Evolutionary conservation across 2,797 vertebrate genomes (phyloP), one percentile per base, ranked within the genome.

Genomic region (Centropyge bicolor): DNA sequence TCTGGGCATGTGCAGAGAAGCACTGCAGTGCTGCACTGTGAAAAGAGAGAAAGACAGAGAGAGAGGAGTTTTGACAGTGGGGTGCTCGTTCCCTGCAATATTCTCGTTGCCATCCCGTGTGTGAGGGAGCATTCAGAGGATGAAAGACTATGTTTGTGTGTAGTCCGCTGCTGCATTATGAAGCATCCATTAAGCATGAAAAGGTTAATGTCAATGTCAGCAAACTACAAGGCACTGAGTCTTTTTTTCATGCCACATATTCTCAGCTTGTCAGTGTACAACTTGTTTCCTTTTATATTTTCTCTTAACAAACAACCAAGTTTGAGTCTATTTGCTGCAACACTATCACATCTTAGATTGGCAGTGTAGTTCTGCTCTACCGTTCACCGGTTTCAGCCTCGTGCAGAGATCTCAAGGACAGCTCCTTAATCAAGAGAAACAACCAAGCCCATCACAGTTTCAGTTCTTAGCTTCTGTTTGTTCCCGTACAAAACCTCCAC

Each of bases 1-100:
- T 91, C 89, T 94, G 94, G 91, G 91, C 93, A 94, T 93, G 93
- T 94, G 94, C 91, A 93, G 92, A 90, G 82, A 78, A 20, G 74
- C 91, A 94, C 92, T 92, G 94, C 93, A 90, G 90, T 92, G 91
- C 90, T 89, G 92, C 88, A 86, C 86, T 62, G 67, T 67, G 82
- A 69, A 63, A 48, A 80, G 80, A 83, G 81, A 84, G 81, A 75
- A 38, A 88, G 87, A 85, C 49, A 80, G 70, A 84, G 81, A 78
- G 82, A 83, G 76, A 76, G 74, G 86, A 89, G 82, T 85, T 84
- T 69, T 81, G 85, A 88, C 84, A 82, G 76, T 54, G 75, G 71
- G 77, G 78, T 43, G 67, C 70, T 88, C 69, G 35, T 61, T 88
- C 74, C 45, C 80, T 86, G 88, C 84, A 61, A 85, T 71, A 75